phyloP scores from a whole-genome alignment of 2,113 vertebrate species.

The Camelus bactrianus region DNA sequence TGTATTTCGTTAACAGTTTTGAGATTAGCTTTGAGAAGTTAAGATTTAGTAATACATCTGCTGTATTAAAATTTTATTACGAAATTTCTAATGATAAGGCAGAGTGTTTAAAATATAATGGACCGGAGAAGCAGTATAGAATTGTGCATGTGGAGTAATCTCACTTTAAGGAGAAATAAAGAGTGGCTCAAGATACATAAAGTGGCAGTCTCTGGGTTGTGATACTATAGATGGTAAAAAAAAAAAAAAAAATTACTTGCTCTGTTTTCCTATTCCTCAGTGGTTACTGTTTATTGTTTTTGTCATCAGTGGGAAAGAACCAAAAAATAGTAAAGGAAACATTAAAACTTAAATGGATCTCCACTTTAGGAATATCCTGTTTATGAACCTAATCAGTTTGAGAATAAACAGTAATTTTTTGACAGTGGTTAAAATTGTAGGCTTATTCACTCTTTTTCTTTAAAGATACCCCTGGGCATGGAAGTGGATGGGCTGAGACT shows the following conservation, averaged over 20 bases:
- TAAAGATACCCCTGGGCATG: constrained; percentile 97
- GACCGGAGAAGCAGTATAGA: background rate
- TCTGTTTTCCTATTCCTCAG: background rate
- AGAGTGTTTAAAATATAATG: background rate
- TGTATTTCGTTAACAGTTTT: background rate
- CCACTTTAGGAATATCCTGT: constrained; percentile 11
- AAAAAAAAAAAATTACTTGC: background rate
- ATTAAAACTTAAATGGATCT: background rate
- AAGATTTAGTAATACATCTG: background rate
- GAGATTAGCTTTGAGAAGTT: background rate
- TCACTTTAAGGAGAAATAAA: background rate
- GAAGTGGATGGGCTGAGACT: constrained; percentile 98
- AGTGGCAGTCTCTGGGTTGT: background rate
- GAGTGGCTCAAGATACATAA: background rate
- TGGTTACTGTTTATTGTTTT: background rate
- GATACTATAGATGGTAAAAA: background rate
- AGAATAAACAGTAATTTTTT: background rate
- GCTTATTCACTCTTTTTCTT: constrained; percentile 38
- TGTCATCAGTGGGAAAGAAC: background rate
- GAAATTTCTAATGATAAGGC: background rate
- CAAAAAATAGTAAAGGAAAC: background rate
- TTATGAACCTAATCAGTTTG: background rate
- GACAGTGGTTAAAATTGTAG: background rate
- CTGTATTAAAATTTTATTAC: background rate
- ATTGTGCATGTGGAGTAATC: background rate